These are phyloP conservation scores for Tylochromis polylepis DNA, from an alignment of 2,113 vertebrate species.

Conservation along the genomic window DNA sequence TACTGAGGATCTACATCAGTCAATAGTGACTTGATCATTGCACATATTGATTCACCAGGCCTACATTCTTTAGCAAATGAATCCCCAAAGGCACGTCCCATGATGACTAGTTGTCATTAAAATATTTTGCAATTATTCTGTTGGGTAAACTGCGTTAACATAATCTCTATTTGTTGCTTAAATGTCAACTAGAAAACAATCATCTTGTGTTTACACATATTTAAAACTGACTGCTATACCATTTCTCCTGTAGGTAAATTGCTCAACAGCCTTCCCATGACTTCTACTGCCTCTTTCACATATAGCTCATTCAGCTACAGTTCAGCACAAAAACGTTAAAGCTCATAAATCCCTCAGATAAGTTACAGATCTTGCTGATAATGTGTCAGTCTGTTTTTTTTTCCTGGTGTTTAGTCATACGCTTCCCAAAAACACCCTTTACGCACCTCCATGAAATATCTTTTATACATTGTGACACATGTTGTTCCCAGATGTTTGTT, in stretches of 20 bases:
- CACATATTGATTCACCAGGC: not conserved
- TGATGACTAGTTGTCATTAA: not conserved
- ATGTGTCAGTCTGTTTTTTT: not conserved
- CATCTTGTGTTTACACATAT: not conserved
- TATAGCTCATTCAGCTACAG: not conserved
- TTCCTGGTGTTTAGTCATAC: not conserved
- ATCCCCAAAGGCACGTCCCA: not conserved
- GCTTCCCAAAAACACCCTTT: slow-evolving; percentile 9
- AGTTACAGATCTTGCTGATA: not conserved
- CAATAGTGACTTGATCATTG: not conserved
- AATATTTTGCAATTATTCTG: not conserved
- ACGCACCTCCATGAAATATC: slow-evolving; percentile 10
- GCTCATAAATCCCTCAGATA: not conserved
- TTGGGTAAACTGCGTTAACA: not conserved
- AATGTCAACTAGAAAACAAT: not conserved
- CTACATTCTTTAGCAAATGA: not conserved
- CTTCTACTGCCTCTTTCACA: not conserved
- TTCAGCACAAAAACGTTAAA: not conserved
- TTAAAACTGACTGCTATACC: not conserved
- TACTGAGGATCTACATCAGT: not conserved
- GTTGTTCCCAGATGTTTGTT: slow-evolving; percentile 67
- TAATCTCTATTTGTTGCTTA: not conserved
- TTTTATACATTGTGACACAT: slow-evolving; percentile 33
- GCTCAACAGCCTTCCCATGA: not conserved
- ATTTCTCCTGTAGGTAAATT: not conserved